Percentiles rank a stretch among this genome's conserved stretches.
phyloP scores from a whole-genome alignment of 23 tunicate species.

The Diplosoma virens region DNA sequence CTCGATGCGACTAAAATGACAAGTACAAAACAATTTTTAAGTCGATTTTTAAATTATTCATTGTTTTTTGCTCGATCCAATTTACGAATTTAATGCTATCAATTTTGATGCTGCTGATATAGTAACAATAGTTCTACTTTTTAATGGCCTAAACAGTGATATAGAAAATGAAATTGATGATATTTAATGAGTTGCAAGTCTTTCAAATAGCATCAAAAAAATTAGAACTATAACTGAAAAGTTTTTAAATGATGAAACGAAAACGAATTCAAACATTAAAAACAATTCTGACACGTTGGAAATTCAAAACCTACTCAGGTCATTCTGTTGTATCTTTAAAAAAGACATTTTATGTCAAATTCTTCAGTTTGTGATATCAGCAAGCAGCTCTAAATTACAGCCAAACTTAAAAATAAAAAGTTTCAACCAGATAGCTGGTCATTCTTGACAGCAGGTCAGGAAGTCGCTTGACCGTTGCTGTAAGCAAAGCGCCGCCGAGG shows the following conservation, averaged over 20 bases:
- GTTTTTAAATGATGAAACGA: background rate
- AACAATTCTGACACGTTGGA: no score
- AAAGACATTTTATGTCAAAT: no score
- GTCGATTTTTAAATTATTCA: background rate
- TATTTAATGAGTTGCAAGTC: background rate
- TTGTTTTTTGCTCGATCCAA: background rate
- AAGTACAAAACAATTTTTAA: background rate
- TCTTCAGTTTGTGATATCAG: no score
- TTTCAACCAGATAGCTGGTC: no score
- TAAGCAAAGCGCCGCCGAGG: no score
- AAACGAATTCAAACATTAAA: background rate
- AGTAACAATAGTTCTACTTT: background rate
- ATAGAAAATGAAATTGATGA: background rate
- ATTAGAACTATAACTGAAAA: background rate
- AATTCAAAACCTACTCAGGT: no score
- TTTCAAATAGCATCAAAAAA: background rate
- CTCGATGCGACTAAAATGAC: background rate
- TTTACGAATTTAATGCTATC: background rate
- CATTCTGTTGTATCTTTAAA: no score
- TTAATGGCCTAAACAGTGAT: background rate
- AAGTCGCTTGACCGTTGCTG: no score
- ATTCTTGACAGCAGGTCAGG: no score
- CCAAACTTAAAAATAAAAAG: no score
- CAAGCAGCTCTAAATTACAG: no score
- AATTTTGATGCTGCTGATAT: background rate